Evolutionary conservation across 2,113 vertebrate genomes (phyloP).

Genomic region (Podilymbus podiceps): DNA sequence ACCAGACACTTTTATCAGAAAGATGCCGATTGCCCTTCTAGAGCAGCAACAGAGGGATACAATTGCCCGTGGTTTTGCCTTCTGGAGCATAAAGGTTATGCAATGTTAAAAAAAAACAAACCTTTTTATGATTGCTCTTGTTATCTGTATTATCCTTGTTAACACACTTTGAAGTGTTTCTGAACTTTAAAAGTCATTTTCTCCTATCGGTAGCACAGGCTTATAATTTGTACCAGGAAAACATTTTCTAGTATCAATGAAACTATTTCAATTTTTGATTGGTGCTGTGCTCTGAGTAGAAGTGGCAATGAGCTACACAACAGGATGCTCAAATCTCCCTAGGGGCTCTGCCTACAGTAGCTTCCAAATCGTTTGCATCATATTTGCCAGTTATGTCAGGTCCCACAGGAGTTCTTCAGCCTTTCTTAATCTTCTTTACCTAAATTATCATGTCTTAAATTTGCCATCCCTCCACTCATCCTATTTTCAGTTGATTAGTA

Average conservation of each 20-base stretch:
- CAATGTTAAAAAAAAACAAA: not conserved
- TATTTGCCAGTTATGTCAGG: not conserved
- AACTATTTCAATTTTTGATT: not conserved
- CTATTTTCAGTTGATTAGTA: not conserved
- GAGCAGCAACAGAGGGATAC: not conserved
- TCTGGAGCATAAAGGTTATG: not conserved
- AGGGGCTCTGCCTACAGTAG: not conserved
- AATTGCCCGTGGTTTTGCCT: not conserved
- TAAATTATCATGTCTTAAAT: not conserved
- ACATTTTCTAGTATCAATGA: not conserved
- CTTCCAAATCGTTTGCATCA: not conserved
- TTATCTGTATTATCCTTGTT: not conserved
- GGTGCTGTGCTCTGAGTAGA: not conserved
- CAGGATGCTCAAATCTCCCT: not conserved
- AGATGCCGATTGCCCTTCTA: not conserved
- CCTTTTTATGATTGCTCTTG: not conserved
- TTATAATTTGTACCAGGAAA: not conserved
- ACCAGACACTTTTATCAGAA: not conserved
- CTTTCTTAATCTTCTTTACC: not conserved
- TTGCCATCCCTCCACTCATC: not conserved
- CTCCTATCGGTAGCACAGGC: not conserved
- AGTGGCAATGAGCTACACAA: not conserved
- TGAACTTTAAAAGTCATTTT: not conserved
- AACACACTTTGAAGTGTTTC: not conserved
- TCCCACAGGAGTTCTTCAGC: not conserved